Evolutionary conservation across 2,888 invertebrate genomes (phyloP), one percentile per base, ranked within the genome.

Genomic region (Euphydryas editha): DNA sequence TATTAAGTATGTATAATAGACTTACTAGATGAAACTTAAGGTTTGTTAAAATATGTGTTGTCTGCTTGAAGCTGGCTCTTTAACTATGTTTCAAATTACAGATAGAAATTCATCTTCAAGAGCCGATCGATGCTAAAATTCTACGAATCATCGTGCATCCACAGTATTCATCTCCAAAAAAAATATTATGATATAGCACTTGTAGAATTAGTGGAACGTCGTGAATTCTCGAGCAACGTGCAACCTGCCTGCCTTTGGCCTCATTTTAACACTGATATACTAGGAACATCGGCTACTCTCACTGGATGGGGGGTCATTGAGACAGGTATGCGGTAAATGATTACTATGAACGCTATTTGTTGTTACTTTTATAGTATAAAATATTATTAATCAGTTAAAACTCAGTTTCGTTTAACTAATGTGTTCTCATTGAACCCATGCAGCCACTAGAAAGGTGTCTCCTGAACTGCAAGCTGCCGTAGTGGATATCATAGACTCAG

Each of bases 111-210:
- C n/a, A n/a, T n/a, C n/a, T n/a, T 24, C 39, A 39, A 39, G 13
- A 21, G 0, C 68, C 76, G 13, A 21, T 64, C 6, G 78, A 79
- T 57, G 74, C 62, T 0, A 71, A 56, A 42, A 80, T 80, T 13
- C 15, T 55, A 6, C 76, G 68, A 56, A 75, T 80, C 37, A 72
- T 77, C 11, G 51, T 63, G 10, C 79, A 81, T 46, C 78, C 78
- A 2, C 37, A 68, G 24, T 80, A 76, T 51, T 62, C 57, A 1
- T 11, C 77, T 0, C 77, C 77, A 5, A 75, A 68, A 21, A n/a
- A 77, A 76, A 66, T 80, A 80, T 59, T 71, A 69, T 51, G 80
- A 80, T 30, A 77, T 79, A 44, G 80, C 78, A 1, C 62, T 80
- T 4, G 70, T 81, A 18, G 74, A 78, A 65, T 36, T 81, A 15